Percentiles rank a stretch among this genome's conserved stretches.
phyloP scores from a whole-genome alignment of 2,797 vertebrate species.

The Triplophysa bombifrons region DNA sequence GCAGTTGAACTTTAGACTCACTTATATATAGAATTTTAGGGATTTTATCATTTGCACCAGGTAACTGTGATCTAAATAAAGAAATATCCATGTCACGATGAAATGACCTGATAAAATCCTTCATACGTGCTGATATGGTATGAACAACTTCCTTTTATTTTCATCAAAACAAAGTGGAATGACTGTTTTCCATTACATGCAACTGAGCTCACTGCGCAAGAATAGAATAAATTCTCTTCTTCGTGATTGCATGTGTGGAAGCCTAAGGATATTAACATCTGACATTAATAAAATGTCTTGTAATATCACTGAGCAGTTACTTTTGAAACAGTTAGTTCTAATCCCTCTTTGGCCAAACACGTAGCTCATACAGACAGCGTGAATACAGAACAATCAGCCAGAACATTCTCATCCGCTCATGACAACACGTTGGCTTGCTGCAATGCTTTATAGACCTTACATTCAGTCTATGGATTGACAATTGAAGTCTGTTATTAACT shows the following conservation, averaged over 20 bases:
- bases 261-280: background rate
- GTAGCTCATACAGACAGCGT: background rate
- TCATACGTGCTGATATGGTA: background rate
- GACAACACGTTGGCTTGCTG: background rate
- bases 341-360: background rate
- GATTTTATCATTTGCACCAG: constrained; percentile 5
- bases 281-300: background rate
- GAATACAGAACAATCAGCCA: constrained; percentile 8
- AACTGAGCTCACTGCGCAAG: background rate
- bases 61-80: background rate
- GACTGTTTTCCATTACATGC: constrained; percentile 29
- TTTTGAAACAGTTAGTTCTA: constrained; percentile 1
- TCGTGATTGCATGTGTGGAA: background rate
- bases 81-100: background rate
- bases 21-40: background rate
- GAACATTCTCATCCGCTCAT: background rate
- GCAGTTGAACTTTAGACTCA: constrained; percentile 41
- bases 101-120: background rate
- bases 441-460: background rate
- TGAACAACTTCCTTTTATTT: constrained; percentile 14
- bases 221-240: background rate
- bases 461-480: background rate
- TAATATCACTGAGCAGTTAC: background rate
- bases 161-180: constrained; percentile 33
- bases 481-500: constrained; percentile 24